Base-by-base conservation (phyloP, 2,888 invertebrate species). In the Apamea anceps region DNA sequence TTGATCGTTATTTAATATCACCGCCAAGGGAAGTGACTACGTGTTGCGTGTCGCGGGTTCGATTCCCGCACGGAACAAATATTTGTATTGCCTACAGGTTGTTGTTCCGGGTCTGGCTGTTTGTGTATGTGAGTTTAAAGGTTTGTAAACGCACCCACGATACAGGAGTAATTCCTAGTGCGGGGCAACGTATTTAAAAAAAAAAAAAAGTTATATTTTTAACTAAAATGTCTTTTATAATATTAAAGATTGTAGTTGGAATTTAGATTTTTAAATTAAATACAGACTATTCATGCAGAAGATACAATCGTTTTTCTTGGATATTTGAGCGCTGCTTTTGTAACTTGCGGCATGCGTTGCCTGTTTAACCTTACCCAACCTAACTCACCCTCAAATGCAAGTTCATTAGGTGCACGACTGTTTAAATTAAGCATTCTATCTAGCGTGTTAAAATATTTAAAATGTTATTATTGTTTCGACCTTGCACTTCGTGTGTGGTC, bases 401-500 rank as follows among this genome's bases (percentile, higher is more conserved):
- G 57, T 65, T 80, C 45, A 70, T 65, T 72, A 65, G 12, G 12
- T 25, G 63, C 42, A n/a, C 18, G 6, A 66, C 32, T 60, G 1
- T n/a, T 57, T 28, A 48, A 67, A 79, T 81, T 67, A 81, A 62
- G 25, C 18, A n/a, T 37, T 37, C 7, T 79, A 62, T 32, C 21
- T 54, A 25, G 32, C 54, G 25, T 74, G 65, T 67, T 54, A 68
- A 65, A 82, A 75, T 70, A 66, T 79, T 76, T 75, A n/a, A 75
- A 73, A 77, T 77, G 25, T 57, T 81, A 75, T 57, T 86, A 51
- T 57, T 74, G 28, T 42, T 42, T 51, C 71, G 77, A 88, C 92
- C 92, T 92, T 92, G 91, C 90, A 87, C 91, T 92, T 92, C 90
- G 84, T 87, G 77, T 86, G 82, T 87, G 82, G 74, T 85, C 86